These are phyloP conservation scores for Centruroides vittatus DNA, from an alignment of 1,140 invertebrate species.

Conservation along the genomic window DNA sequence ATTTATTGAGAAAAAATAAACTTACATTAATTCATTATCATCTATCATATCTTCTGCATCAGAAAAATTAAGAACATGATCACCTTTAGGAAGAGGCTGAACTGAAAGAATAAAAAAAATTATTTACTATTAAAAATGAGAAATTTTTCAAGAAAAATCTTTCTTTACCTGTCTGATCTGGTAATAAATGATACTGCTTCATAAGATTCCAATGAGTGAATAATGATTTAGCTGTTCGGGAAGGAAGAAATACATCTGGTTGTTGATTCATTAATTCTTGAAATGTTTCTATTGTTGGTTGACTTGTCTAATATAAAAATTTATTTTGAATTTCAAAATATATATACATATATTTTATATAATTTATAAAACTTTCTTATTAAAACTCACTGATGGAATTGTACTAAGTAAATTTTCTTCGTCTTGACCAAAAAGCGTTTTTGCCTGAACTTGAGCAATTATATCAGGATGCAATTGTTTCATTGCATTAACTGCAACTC, in stretches of 20 bases:
- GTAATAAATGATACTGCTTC: conserved; percentile 81
- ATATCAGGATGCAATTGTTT: conserved; percentile 83
- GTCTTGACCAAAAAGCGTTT: conserved; percentile 71
- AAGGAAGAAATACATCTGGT: conserved; percentile 67
- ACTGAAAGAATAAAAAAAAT: conserved; percentile 26
- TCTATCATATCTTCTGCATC: conserved; percentile 82
- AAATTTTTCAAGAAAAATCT: neutral
- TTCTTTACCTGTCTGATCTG: conserved; percentile 64
- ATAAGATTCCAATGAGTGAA: conserved; percentile 81
- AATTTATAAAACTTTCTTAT: neutral
- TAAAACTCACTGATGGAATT: conserved; percentile 57
- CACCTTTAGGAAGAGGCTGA: conserved; percentile 36
- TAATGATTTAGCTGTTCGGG: conserved; percentile 69
- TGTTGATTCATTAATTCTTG: conserved; percentile 74
- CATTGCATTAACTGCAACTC: conserved; percentile 80
- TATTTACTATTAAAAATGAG: neutral
- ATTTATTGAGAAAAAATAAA: neutral
- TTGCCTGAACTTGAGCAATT: conserved; percentile 67
- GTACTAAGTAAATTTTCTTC: conserved; percentile 78
- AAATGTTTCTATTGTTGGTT: conserved; percentile 60
- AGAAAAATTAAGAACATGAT: conserved; percentile 66
- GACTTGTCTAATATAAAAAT: conserved; percentile 27
- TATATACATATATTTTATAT: neutral
- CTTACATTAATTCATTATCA: conserved; percentile 54
- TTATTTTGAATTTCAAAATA: neutral